Evolutionary conservation across 2,888 invertebrate genomes (phyloP).

Genomic region (Phalera bucephala): DNA sequence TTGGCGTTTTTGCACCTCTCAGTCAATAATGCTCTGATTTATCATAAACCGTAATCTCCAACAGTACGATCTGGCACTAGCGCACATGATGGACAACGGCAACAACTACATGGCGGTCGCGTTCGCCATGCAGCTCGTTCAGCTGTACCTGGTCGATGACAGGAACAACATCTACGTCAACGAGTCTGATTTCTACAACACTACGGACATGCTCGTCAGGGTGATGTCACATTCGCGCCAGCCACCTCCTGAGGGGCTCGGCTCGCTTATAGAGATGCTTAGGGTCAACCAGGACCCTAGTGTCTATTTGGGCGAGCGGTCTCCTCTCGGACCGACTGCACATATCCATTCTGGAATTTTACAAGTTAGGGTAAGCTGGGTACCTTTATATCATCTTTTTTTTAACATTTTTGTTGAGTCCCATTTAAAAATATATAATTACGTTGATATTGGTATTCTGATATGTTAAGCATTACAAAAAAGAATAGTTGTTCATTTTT

Average conservation of each 20-base stretch:
- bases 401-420: too few relatives aligned
- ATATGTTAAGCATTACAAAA: too few relatives aligned
- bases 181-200: slow-evolving; percentile 93
- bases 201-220: slow-evolving; percentile 91
- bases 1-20: too few relatives aligned
- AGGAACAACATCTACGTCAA: slow-evolving; percentile 88
- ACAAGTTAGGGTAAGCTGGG: slow-evolving; percentile 87
- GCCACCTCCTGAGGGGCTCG: slow-evolving; percentile 92
- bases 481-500: too few relatives aligned
- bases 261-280: slow-evolving; percentile 91
- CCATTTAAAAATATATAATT: too few relatives aligned
- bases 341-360: slow-evolving; percentile 97
- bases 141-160: slow-evolving; percentile 93
- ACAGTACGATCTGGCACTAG: slow-evolving; percentile 91
- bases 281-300: slow-evolving; percentile 88
- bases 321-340: slow-evolving; percentile 90
- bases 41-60: too few relatives aligned
- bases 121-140: slow-evolving; percentile 96
- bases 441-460: too few relatives aligned
- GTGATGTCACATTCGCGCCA: slow-evolving; percentile 89
- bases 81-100: slow-evolving; percentile 94
- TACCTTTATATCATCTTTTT: slow-evolving; percentile 1
- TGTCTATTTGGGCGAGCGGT: slow-evolving; percentile 89
- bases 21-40: too few relatives aligned
- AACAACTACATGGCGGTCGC: slow-evolving; percentile 91